Evolutionary conservation across 2,888 invertebrate genomes (phyloP).

Genomic region (Scelioninae gen. 2): DNA sequence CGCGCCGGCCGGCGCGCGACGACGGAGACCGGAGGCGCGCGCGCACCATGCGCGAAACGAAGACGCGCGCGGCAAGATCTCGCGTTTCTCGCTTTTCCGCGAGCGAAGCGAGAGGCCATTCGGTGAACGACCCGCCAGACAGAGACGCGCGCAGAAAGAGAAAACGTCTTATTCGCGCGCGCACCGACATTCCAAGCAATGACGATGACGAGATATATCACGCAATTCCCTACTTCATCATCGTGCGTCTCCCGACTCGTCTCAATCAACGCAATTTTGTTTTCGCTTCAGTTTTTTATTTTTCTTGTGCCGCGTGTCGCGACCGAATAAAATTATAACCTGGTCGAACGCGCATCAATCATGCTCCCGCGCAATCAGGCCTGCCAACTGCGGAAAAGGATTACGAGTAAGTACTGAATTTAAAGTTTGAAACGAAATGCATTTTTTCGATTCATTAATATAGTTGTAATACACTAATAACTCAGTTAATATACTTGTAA

Average conservation of each 20-base stretch:
- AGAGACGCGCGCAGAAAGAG: slow-evolving; percentile 51
- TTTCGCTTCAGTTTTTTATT: slow-evolving; percentile 8
- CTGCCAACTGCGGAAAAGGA: too few relatives aligned
- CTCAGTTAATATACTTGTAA: too few relatives aligned
- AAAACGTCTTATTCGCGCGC: slow-evolving; percentile 55
- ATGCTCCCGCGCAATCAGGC: too few relatives aligned
- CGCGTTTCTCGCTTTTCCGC: slow-evolving; percentile 55
- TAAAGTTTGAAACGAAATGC: too few relatives aligned
- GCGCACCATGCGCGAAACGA: slow-evolving; percentile 2
- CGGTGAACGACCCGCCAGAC: slow-evolving; percentile 58
- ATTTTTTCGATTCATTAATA: too few relatives aligned
- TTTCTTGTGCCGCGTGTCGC: background rate
- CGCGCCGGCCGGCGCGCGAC: slow-evolving; percentile 40
- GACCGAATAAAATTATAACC: too few relatives aligned
- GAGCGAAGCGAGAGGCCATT: slow-evolving; percentile 51
- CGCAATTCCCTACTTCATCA: slow-evolving; percentile 55
- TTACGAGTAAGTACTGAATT: too few relatives aligned
- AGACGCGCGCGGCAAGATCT: slow-evolving; percentile 30
- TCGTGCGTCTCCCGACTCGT: slow-evolving; percentile 47
- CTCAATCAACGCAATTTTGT: slow-evolving; percentile 50
- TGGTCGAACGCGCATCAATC: too few relatives aligned
- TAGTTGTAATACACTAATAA: too few relatives aligned
- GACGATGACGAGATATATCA: slow-evolving; percentile 60
- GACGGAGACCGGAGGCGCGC: background rate
- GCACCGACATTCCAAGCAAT: slow-evolving; percentile 56